Base-by-base conservation (phyloP, 2,797 vertebrate genomes). In the Champsocephalus esox region DNA sequence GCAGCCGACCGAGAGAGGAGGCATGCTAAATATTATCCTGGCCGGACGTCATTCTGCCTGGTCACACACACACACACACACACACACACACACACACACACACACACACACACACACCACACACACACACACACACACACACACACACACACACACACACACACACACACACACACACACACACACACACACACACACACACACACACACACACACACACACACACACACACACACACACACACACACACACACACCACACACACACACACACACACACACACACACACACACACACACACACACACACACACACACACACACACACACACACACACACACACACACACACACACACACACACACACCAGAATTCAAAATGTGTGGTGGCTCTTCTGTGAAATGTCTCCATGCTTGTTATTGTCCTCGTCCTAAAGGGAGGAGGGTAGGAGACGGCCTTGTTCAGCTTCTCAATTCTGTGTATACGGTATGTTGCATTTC, bases 1-100 rank as follows among this genome's bases (percentile, higher is more conserved):
- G 34, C 34, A 34, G 24, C 24, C 0, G 24, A 28, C 24, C 3
- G 24, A 28, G 24, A 24, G 80, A 79, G 70, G 79, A 87, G 85
- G 91, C 85, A 92, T 84, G 89, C 83, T 80, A 90, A 94, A 89
- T 78, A 92, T 93, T 82, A 92, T 87, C 80, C 10, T 78, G 77
- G 77, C 11, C 65, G 62, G 83, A 89, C 87, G 80, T 89, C 92
- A 92, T 49, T 75, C 84, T 83, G 88, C 81, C 88, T 68, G 70
- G 72, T 84, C 80, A 1, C 28, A 28, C 28, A 28, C 28, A 3
- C 28, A 28, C 28, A 28, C 28, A 28, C 28, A 28, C 28, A 28
- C 28, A 28, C 3, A 5, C 28, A 28, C 28, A 28, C 28, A 28
- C 28, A 28, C 28, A 28, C 28, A 28, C 28, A 28, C 28, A 28